These are phyloP conservation scores for Psephotus haematonotus DNA, from an alignment of 2,113 vertebrate species.

Conservation along the genomic window DNA sequence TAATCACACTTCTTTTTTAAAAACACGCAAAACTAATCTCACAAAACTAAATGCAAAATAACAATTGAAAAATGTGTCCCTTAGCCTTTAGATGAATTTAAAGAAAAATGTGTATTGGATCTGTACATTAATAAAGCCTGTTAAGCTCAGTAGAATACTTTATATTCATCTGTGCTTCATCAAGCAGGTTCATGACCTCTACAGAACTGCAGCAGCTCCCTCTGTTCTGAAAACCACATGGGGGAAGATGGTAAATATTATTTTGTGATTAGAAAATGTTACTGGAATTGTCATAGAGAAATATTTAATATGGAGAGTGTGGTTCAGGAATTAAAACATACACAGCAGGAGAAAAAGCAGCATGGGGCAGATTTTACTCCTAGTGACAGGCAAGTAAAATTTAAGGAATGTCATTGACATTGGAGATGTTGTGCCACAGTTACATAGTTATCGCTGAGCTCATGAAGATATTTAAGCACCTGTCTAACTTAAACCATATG, in stretches of 20 bases:
- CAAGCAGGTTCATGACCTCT: conserved; percentile 77
- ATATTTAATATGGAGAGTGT: conserved; percentile 45
- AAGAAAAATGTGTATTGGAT: conserved; percentile 73
- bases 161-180: conserved; percentile 77
- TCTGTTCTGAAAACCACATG: conserved; percentile 64
- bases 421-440: neutral
- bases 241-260: conserved; percentile 72
- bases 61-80: conserved; percentile 73
- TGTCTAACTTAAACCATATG: conserved; percentile 38
- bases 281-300: conserved; percentile 74
- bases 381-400: conserved; percentile 46
- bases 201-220: conserved; percentile 67
- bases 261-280: conserved; percentile 81
- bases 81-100: conserved; percentile 76
- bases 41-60: conserved; percentile 76
- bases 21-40: conserved; percentile 64
- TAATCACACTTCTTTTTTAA: conserved; percentile 43
- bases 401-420: neutral
- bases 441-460: neutral
- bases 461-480: conserved; percentile 27
- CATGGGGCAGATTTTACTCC: conserved; percentile 26
- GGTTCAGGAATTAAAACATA: conserved; percentile 63
- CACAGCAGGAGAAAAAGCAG: conserved; percentile 43
- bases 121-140: conserved; percentile 75
- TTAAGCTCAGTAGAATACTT: conserved; percentile 74